Percentiles rank a stretch among this genome's conserved stretches.
These are phyloP conservation scores for Chroicocephalus ridibundus DNA, from an alignment of 2,113 vertebrate species.

Conservation along the genomic window DNA sequence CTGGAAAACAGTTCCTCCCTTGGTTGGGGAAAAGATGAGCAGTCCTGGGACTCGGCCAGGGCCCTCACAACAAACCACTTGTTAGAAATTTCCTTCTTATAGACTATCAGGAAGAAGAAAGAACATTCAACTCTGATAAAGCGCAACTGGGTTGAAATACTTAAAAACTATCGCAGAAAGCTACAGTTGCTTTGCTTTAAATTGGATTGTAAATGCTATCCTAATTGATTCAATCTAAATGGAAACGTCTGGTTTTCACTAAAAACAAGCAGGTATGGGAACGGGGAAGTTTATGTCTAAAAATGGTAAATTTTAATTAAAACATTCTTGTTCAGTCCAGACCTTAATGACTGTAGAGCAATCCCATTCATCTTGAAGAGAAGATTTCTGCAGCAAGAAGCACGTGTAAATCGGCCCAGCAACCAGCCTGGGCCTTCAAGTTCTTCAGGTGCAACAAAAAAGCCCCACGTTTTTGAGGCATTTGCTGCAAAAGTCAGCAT, in stretches of 20 bases:
- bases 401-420: neutral
- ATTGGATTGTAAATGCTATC: neutral
- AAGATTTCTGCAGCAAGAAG: neutral
- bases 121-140: neutral
- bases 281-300: neutral
- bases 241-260: neutral
- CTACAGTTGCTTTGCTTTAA: neutral
- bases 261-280: neutral
- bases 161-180: neutral
- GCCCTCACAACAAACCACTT: neutral
- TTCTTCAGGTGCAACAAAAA: neutral
- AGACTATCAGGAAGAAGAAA: neutral
- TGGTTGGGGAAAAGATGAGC: neutral
- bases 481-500: neutral
- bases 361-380: neutral
- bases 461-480: neutral
- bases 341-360: neutral
- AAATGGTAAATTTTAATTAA: neutral
- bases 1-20: neutral
- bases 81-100: neutral
- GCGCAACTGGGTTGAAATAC: neutral
- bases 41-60: neutral
- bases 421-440: neutral
- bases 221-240: neutral
- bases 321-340: neutral